A percentile compares a stretch with the other conserved stretches of the same genome.
These are phyloP conservation scores for Carduelis carduelis DNA, from an alignment of 2,797 vertebrate genomes.

Conservation along the genomic window DNA sequence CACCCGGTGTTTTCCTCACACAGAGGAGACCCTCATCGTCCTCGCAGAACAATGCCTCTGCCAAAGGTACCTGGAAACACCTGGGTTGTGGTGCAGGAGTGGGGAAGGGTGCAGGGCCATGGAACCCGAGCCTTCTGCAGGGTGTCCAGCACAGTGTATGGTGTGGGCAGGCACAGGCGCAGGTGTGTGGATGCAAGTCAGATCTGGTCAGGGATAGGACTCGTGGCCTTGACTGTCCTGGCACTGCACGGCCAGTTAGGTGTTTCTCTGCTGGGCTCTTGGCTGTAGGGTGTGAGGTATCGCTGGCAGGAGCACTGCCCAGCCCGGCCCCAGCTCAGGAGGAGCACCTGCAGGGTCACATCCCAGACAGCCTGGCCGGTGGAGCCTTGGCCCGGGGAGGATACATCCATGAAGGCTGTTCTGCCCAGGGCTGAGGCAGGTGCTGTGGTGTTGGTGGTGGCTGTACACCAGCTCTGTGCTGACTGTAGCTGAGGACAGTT, in stretches of 20 bases:
- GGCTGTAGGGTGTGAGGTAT: background rate
- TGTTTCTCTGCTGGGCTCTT: background rate
- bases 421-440: background rate
- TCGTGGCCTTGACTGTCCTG: background rate
- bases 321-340: background rate
- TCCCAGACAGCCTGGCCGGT: background rate
- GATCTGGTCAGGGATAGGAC: background rate
- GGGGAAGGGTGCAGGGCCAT: background rate
- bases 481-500: background rate
- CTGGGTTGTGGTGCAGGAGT: slow-evolving; percentile 29
- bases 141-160: background rate
- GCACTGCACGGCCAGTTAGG: background rate
- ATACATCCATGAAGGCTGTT: background rate
- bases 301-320: background rate
- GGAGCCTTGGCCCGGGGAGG: background rate
- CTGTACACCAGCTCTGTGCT: background rate
- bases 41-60: slow-evolving; percentile 87
- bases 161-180: background rate
- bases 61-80: slow-evolving; percentile 79
- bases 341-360: background rate
- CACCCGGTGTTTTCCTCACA: slow-evolving; percentile 93
- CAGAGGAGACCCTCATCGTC: slow-evolving; percentile 90
- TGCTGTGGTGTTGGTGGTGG: background rate
- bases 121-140: background rate
- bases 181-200: background rate